phyloP scores from a whole-genome alignment of 2,888 invertebrate genomes.

The Galeopsomyia nigrocyanea region DNA sequence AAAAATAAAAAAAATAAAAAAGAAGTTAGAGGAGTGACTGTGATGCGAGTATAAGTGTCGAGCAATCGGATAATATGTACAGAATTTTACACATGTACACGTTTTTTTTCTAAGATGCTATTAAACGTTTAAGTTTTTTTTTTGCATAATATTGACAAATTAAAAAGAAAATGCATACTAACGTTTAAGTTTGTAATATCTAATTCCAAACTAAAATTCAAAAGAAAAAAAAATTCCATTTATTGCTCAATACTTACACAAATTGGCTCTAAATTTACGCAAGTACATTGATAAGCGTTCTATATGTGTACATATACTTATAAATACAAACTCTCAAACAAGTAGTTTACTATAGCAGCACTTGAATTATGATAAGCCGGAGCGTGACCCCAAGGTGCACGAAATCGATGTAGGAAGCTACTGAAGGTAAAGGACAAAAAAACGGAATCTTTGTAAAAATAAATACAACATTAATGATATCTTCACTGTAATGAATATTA shows the following conservation, averaged over 20 bases:
- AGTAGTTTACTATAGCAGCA: constrained; percentile 37
- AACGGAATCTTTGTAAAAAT: constrained; percentile 44
- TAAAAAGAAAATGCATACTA: constrained; percentile 28
- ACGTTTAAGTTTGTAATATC: constrained; percentile 23
- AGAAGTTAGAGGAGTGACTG: constrained; percentile 52
- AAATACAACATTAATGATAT: constrained; percentile 23
- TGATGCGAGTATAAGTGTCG: constrained; percentile 51
- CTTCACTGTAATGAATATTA: constrained; percentile 33
- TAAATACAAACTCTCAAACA: constrained; percentile 39
- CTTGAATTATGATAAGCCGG: constrained; percentile 43
- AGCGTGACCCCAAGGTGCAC: constrained; percentile 29
- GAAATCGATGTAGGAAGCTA: constrained; percentile 24
- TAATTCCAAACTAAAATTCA: constrained; percentile 26
- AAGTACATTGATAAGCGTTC: constrained; percentile 32
- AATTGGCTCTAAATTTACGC: constrained; percentile 38
- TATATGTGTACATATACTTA: constrained; percentile 46
- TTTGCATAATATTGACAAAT: constrained; percentile 31
- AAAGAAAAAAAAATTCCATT: constrained; percentile 20
- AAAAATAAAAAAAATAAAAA: constrained; percentile 48
- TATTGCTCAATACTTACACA: constrained; percentile 27
- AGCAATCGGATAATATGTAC: constrained; percentile 45
- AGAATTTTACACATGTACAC: constrained; percentile 45
- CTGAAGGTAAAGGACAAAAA: constrained; percentile 23
- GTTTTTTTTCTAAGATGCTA: constrained; percentile 37
- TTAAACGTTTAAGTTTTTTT: constrained; percentile 27